These are phyloP conservation scores for Rhipidura dahli DNA, from an alignment of 2,113 vertebrate species.

Conservation along the genomic window DNA sequence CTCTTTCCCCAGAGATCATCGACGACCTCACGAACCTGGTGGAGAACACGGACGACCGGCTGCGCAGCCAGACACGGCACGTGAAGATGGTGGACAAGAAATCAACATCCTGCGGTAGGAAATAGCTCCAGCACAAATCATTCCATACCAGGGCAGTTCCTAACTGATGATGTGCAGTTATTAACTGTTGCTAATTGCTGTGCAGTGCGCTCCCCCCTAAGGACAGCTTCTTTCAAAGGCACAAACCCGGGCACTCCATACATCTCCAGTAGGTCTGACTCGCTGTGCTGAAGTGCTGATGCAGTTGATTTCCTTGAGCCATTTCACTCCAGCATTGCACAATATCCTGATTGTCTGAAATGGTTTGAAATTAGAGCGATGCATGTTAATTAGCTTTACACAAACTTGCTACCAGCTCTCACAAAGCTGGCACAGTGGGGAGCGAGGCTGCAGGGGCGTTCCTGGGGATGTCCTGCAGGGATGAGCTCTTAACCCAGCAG, in stretches of 20 bases:
- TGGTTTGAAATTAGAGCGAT: neutral
- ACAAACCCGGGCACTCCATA: neutral
- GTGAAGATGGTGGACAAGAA: constrained; percentile 90
- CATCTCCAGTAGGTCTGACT: neutral
- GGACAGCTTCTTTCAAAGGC: neutral
- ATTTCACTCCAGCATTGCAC: neutral
- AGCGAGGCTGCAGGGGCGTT: accelerated
- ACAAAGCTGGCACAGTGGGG: neutral
- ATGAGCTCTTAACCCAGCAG: neutral
- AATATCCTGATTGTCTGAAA: neutral
- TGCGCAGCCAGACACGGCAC: constrained; percentile 83
- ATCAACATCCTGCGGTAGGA: constrained; percentile 90
- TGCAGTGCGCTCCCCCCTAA: accelerated
- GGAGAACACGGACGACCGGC: constrained; percentile 87
- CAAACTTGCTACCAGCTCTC: neutral
- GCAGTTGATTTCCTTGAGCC: neutral
- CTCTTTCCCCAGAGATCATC: constrained; percentile 85
- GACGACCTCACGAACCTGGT: constrained; percentile 93
- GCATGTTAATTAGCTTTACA: neutral
- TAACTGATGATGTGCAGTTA: neutral
- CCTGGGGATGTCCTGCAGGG: neutral
- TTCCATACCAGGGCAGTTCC: accelerated
- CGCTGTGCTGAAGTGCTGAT: neutral
- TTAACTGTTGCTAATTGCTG: neutral
- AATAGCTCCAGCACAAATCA: neutral